These are phyloP conservation scores for Caenorhabditis imperialis DNA, from an alignment of 2,888 invertebrate genomes.

Conservation along the genomic window DNA sequence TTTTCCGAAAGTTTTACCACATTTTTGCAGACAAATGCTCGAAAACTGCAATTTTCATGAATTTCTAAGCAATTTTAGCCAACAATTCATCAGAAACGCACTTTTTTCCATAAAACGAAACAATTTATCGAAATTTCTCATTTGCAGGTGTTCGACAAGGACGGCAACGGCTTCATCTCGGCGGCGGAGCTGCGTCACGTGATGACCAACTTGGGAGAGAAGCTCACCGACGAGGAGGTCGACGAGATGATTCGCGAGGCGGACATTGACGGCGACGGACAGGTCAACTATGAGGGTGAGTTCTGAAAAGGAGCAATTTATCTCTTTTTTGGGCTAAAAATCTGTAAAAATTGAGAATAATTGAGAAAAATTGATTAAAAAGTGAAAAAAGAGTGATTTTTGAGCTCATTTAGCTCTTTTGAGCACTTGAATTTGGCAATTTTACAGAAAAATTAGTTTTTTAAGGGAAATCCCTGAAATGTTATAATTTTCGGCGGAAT, in stretches of 20 bases:
- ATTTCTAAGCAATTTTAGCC: too few relatives aligned
- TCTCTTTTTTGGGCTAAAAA: conserved; percentile 2
- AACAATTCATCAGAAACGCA: too few relatives aligned
- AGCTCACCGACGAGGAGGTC: conserved; percentile 98
- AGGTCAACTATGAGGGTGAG: conserved; percentile 88
- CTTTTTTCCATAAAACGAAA: too few relatives aligned
- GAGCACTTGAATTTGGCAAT: neutral
- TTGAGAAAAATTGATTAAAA: neutral
- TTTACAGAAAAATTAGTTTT: too few relatives aligned
- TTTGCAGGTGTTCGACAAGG: conserved; percentile 88
- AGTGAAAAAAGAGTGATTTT: too few relatives aligned
- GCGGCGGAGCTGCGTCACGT: conserved; percentile 98
- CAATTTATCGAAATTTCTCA: neutral
- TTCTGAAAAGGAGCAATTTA: neutral
- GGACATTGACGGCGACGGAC: conserved; percentile 98
- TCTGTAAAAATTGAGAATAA: neutral
- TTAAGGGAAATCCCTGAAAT: too few relatives aligned
- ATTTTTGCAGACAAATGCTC: too few relatives aligned
- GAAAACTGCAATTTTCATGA: too few relatives aligned
- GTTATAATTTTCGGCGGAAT: too few relatives aligned
- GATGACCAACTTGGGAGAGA: conserved; percentile 99
- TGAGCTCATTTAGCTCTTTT: neutral
- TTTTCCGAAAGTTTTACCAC: too few relatives aligned
- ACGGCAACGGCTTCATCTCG: conserved; percentile 98
- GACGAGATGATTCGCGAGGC: conserved; percentile 98